These are phyloP conservation scores for Adelognathus sp. DNA, from an alignment of 2,888 invertebrate genomes.

Conservation along the genomic window DNA sequence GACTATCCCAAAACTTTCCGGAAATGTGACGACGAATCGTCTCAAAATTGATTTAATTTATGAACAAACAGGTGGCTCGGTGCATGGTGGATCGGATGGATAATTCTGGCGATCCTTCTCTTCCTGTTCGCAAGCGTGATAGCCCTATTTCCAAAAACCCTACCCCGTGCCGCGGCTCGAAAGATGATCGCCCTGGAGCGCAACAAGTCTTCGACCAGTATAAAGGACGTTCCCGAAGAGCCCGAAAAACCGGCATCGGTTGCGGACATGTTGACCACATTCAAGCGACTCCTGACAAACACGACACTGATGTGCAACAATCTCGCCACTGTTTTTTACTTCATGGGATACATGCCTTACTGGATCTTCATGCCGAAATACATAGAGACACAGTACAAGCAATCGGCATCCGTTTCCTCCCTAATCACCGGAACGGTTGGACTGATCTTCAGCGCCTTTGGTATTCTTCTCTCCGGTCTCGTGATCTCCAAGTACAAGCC, in stretches of 20 bases:
- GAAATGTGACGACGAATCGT: too few relatives aligned
- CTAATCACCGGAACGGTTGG: slow-evolving; percentile 88
- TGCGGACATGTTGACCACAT: slow-evolving; percentile 85
- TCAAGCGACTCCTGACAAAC: slow-evolving; percentile 85
- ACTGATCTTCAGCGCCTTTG: slow-evolving; percentile 87
- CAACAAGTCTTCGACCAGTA: slow-evolving; percentile 72
- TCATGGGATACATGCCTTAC: slow-evolving; percentile 88
- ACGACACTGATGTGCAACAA: slow-evolving; percentile 88
- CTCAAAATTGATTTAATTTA: not conserved
- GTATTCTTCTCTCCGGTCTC: slow-evolving; percentile 86
- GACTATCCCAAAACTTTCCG: too few relatives aligned
- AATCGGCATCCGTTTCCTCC: slow-evolving; percentile 89
- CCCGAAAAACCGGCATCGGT: slow-evolving; percentile 75
- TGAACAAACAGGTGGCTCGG: slow-evolving; percentile 86
- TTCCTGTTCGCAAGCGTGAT: slow-evolving; percentile 85
- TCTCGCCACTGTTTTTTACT: slow-evolving; percentile 88
- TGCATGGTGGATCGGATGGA: slow-evolving; percentile 92
- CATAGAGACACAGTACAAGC: slow-evolving; percentile 90
- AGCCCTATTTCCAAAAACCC: slow-evolving; percentile 87
- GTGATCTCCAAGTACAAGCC: slow-evolving; percentile 87
- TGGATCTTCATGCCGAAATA: slow-evolving; percentile 93
- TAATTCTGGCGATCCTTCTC: slow-evolving; percentile 84
- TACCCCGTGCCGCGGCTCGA: slow-evolving; percentile 86
- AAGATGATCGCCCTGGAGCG: slow-evolving; percentile 80
- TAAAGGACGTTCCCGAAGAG: slow-evolving; percentile 64